Evolutionary conservation across 2,888 invertebrate species (phyloP).

Genomic region (Aspidiotus destructor): DNA sequence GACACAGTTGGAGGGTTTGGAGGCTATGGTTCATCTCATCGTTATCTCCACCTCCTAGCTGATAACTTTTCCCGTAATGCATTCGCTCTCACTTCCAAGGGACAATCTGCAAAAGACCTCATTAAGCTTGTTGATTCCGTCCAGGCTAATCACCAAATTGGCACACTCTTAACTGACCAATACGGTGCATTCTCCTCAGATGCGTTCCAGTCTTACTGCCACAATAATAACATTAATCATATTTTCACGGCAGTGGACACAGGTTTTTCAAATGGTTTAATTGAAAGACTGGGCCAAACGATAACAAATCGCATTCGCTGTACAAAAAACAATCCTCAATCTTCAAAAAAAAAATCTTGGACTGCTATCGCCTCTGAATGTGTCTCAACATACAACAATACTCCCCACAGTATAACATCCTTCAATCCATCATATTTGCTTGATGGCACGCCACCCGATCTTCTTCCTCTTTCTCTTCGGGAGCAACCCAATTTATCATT

Average conservation of each 20-base stretch:
- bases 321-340: neutral
- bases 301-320: slow-evolving; percentile 17
- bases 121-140: neutral
- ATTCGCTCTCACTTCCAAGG: neutral
- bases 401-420: neutral
- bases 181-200: neutral
- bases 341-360: slow-evolving; percentile 24
- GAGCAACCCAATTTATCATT: neutral
- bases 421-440: neutral
- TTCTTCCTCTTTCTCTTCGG: neutral
- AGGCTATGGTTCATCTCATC: neutral
- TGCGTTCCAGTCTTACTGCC: neutral
- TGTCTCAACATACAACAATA: neutral
- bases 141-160: neutral
- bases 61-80: neutral
- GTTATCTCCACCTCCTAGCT: neutral
- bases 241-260: slow-evolving; percentile 36
- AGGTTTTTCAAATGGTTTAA: slow-evolving; percentile 36
- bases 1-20: neutral
- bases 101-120: neutral
- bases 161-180: neutral
- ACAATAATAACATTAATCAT: neutral
- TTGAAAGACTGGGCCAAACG: slow-evolving; percentile 36
- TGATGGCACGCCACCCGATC: neutral
- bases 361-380: slow-evolving; percentile 36